A percentile compares a stretch with the other conserved stretches of the same genome.
Evolutionary conservation across 2,888 invertebrate species (phyloP).

Genomic region (Cheilosia urbana): DNA sequence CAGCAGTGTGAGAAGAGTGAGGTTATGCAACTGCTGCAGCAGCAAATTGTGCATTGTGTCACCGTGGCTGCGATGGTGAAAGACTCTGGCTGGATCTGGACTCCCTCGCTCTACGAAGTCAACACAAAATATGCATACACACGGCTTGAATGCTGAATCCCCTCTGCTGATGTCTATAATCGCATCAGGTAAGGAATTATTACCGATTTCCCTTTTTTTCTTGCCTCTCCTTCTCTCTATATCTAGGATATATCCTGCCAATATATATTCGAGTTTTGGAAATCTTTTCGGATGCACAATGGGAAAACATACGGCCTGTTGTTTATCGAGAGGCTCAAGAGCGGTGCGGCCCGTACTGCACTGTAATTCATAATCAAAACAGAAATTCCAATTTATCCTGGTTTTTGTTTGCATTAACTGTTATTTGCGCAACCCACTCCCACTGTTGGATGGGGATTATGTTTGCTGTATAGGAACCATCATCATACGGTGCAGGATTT

Average conservation of each 20-base stretch:
- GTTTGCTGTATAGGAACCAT: constrained; percentile 49
- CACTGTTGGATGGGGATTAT: constrained; percentile 62
- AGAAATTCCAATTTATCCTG: constrained; percentile 75
- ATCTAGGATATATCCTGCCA: constrained; percentile 34
- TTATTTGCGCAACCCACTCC: constrained; percentile 57
- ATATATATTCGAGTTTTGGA: constrained; percentile 13
- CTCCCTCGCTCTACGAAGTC: constrained; percentile 46
- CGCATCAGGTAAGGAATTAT: constrained; percentile 74
- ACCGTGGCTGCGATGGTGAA: background rate
- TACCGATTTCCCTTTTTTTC: constrained; percentile 36
- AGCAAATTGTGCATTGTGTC: constrained; percentile 24
- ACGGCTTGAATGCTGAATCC: constrained; percentile 6
- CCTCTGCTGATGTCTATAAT: constrained; percentile 51
- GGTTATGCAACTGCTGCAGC: constrained; percentile 31
- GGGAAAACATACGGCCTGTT: constrained; percentile 22
- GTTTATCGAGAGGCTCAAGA: constrained; percentile 8
- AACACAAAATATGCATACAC: constrained; percentile 57
- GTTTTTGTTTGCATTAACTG: constrained; percentile 74
- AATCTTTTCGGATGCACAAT: constrained; percentile 44
- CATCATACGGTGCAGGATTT: constrained; percentile 67
- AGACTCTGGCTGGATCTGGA: background rate
- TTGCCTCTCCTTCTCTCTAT: background rate
- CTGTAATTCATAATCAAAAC: constrained; percentile 75
- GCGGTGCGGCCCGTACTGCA: constrained; percentile 6
- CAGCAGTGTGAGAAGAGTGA: constrained; percentile 5